Evolutionary conservation across 2,113 vertebrate genomes (phyloP), one percentile per base, ranked within the genome.

Genomic region (Passer domesticus): DNA sequence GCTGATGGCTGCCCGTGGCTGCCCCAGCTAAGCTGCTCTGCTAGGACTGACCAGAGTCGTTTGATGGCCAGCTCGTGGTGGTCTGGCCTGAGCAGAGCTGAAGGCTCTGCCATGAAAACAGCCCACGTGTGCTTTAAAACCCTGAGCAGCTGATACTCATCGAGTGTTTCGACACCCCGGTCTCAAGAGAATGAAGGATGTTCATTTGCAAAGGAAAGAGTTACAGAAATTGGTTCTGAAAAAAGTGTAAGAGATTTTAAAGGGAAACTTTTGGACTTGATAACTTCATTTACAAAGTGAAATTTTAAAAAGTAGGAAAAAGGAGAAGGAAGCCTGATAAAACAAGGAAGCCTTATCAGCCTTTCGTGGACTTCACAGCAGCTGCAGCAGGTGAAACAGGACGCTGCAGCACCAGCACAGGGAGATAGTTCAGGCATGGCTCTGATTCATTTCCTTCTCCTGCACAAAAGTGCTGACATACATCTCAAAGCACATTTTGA

Each of bases 381-480:
- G 70, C 35, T 73, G 88, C 82, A 88, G 94, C 53, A 56, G 87
- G 87, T 60, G 75, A 69, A 91, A 83, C 7, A 13, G 92, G 79
- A 58, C 39, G 7, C 23, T 1, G n/a, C 72, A 91, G 78, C 9
- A 4, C 50, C 85, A 59, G 90, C 92, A 39, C 88, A 35, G 72
- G 72, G 85, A 86, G 39, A 76, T 0, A 11, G 85, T 3, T 62
- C 90, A 67, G 63, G 46, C 90, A 24, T 24, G 62, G 59, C 79
- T 72, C 92, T 92, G 83, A 94, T 96, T 95, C 88, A 92, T 94
- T 92, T 86, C 90, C 89, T 73, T 88, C 95, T 63, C 25, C 90
- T 63, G 83, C 86, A 90, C 90, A 83, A 24, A 93, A 96, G 88
- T 93, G 96, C 96, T 97, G 92, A 95, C 94, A 90, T 86, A 93